phyloP scores from a whole-genome alignment of 2,888 invertebrate species.

The Pandemis corylana region DNA sequence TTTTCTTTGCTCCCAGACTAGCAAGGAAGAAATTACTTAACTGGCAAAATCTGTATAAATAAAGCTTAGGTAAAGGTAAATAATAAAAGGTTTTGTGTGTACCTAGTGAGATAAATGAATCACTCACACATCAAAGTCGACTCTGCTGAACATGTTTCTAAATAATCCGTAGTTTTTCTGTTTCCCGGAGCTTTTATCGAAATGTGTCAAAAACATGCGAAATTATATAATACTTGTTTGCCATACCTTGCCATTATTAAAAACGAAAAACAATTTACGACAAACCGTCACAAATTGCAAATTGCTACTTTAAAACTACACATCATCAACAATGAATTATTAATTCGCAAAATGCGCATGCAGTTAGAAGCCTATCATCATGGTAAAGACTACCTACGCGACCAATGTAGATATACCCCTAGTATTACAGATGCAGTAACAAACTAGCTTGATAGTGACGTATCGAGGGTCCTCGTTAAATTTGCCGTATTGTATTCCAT shows the following conservation, averaged over 20 bases:
- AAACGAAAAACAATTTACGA: slow-evolving; percentile 1
- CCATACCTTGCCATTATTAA: not conserved
- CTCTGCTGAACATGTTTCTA: too few relatives aligned
- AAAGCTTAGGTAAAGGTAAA: too few relatives aligned
- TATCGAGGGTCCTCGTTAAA: slow-evolving; percentile 45
- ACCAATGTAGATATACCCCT: slow-evolving; percentile 45
- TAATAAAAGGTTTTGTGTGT: too few relatives aligned
- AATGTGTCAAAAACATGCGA: too few relatives aligned
- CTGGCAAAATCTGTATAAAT: too few relatives aligned
- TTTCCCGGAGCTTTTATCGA: too few relatives aligned
- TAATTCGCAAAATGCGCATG: slow-evolving; percentile 48
- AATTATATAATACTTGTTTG: too few relatives aligned
- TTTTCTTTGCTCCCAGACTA: too few relatives aligned
- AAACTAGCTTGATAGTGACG: slow-evolving; percentile 29
- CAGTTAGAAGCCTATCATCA: slow-evolving; percentile 45
- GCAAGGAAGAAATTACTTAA: too few relatives aligned
- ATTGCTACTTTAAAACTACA: slow-evolving; percentile 36
- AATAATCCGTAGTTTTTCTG: too few relatives aligned
- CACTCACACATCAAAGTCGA: too few relatives aligned
- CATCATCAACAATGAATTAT: slow-evolving; percentile 48
- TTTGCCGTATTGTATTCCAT: slow-evolving; percentile 45
- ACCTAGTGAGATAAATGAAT: too few relatives aligned
- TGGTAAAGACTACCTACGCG: slow-evolving; percentile 46
- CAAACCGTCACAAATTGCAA: slow-evolving; percentile 29
- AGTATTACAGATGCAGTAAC: slow-evolving; percentile 41